Evolutionary conservation across 2,113 vertebrate genomes (phyloP).

Genomic region (Bos taurus): ARS-UCD2.0 NC_037352.1:31937001-31937500

Average conservation of each 20-base stretch:
- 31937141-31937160: background rate
- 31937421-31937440: background rate
- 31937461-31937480: background rate
- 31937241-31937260: background rate
- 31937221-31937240: background rate
- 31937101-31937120: background rate
- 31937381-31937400: background rate
- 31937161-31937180: background rate
- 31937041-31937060: rapidly evolving
- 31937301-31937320: background rate
- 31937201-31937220: background rate
- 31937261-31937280: background rate
- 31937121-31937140: background rate
- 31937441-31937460: background rate
- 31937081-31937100: background rate
- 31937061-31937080: background rate
- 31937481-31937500: background rate
- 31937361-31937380: rapidly evolving
- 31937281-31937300: rapidly evolving
- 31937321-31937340: background rate
- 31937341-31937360: background rate
- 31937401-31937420: background rate
- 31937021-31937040: background rate
- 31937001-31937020: background rate
- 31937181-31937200: background rate